phyloP scores from a whole-genome alignment of 2,797 vertebrate species.

The Salarias fasciatus region DNA sequence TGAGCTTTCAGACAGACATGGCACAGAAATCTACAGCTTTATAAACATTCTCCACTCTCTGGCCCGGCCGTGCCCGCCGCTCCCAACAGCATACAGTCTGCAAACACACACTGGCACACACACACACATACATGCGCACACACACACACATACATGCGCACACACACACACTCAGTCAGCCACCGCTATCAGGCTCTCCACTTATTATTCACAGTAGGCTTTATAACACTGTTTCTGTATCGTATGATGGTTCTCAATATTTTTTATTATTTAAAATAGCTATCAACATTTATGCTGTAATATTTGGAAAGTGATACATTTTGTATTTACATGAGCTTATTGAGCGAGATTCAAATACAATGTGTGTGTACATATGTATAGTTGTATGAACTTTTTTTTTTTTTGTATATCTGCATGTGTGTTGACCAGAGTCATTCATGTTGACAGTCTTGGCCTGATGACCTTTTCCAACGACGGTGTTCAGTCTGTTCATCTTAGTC shows the following conservation, averaged over 20 bases:
- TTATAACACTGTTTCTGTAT: conserved; percentile 81
- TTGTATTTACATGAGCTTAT: conserved; percentile 86
- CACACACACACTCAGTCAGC: conserved; percentile 31
- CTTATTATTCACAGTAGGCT: conserved; percentile 82
- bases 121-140: conserved; percentile 18
- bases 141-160: conserved; percentile 36
- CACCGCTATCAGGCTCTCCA: conserved; percentile 63
- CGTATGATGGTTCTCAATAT: conserved; percentile 64
- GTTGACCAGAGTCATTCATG: conserved; percentile 1
- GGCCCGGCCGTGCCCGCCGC: conserved; percentile 47
- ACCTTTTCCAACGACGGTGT: conserved; percentile 37
- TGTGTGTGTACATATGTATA: conserved; percentile 71
- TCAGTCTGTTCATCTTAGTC: conserved; percentile 49
- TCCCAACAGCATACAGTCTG: conserved; percentile 28
- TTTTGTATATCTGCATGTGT: conserved; percentile 58
- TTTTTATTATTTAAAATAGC: conserved; percentile 80
- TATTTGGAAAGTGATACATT: conserved; percentile 82
- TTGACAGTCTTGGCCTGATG: neutral
- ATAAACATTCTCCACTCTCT: conserved; percentile 65
- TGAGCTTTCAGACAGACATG: conserved; percentile 79
- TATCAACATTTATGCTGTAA: conserved; percentile 81
- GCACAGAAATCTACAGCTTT: conserved; percentile 80
- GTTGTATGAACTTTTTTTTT: conserved; percentile 21
- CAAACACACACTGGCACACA: conserved; percentile 20
- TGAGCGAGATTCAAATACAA: conserved; percentile 80